Base-by-base conservation (phyloP, 2,797 vertebrate genomes). In the Trematocara caparti region DNA sequence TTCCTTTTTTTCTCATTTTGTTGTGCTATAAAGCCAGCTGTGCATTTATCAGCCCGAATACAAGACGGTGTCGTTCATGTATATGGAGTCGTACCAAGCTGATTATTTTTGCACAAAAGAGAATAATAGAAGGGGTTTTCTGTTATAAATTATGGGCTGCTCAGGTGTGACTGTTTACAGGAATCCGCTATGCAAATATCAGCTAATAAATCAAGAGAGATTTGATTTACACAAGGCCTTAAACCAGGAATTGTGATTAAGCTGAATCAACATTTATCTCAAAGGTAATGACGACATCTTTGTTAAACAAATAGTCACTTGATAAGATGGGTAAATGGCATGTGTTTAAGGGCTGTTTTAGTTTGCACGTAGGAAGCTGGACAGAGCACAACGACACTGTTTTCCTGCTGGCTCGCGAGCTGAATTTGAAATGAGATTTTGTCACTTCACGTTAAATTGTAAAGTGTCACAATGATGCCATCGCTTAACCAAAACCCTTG, bases 161-260 rank as follows among this genome's bases (percentile, higher is more conserved):
- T 80, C 76, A 89, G 83, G 82, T 90, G 85, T 88, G 87, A 73
- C 81, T 90, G 77, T 89, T 89, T 88, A 89, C 89, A 83, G 80
- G 89, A 82, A 83, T 84, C 49, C 76, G 55, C 83, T 89, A n/a
- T 82, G 87, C 75, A 88, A 92, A 92, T 86, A 88, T 83, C 83
- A 84, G 72, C 73, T 57, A 73, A 89, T 91, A 86, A 90, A 93
- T 91, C 83, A 78, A 62, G 43, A 72, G 81, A 64, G 80, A 86
- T 91, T 17, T 72, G 57, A 85, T 91, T 92, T 85, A 72, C 86
- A 79, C 75, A 24, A 15, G 34, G 15, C 38, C 51, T 9, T 6
- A 5, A 71, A 84, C 78, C 55, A 76, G 40, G 59, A 78, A 77
- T 89, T 89, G 77, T 89, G 53, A 90, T 90, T 77, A 83, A 77